Base-by-base conservation (phyloP, 2,888 invertebrate species). In the Terebella lapidaria region DNA sequence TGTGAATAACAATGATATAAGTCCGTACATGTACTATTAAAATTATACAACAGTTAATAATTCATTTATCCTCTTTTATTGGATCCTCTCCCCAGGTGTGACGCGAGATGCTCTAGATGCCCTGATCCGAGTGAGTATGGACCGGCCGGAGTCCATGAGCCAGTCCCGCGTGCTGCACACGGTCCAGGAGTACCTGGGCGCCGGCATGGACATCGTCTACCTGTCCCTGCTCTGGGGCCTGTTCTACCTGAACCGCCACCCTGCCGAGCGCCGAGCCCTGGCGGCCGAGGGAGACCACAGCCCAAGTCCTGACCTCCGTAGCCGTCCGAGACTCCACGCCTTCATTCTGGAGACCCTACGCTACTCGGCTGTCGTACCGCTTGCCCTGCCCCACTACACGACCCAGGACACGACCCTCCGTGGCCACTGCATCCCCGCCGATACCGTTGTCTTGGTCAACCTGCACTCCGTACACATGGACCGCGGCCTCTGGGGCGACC, bases 181-280 rank as follows among this genome's bases (percentile, higher is more conserved):
- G 1, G 69, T 74, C 5, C 72, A 72, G 58, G 75, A 75, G 47
- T 60, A 74, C 26, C 72, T 76, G 18, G 74, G 73, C 1, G 74
- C 75, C 10, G 77, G 77, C 5, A 73, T 75, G 57, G 75, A 76
- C 57, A 76, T 75, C 22, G 71, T 74, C 25, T 68, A 74, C 5
- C 67, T 67, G 45, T 72, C 75, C 1, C 54, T 76, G 15, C 69
- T 70, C 45, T 77, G 77, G 76, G 63, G 68, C 2, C 60, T 74
- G 10, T 67, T 75, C 1, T 75, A 72, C 63, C 66, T 74, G 67
- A 68, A 71, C 20, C 67, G 69, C 3, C 62, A 73, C 59, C 71
- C 69, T 1, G 70, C 72, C 10, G 64, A 70, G 57, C 76, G 73
- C 58, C 26, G 70, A 27, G 66, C 61, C 35, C 71, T 75, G 0